These are phyloP conservation scores for Acanthopleura granulata DNA, from an alignment of 2,888 invertebrate species.

Conservation along the genomic window DNA sequence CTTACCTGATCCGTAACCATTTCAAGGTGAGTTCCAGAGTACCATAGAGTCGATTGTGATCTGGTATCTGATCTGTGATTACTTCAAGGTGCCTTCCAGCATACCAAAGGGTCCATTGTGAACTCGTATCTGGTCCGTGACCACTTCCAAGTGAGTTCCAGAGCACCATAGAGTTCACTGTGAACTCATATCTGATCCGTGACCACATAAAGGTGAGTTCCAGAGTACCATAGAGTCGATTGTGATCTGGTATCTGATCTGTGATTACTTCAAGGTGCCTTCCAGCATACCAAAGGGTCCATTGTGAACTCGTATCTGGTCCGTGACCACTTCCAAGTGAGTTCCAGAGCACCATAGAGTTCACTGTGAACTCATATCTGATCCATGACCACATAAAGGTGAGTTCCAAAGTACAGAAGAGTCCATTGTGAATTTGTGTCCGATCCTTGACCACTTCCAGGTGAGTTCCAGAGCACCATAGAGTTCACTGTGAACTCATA, in stretches of 20 bases:
- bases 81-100: slow-evolving; percentile 76
- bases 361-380: no score
- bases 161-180: no score
- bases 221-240: slow-evolving; percentile 75
- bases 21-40: slow-evolving; percentile 63
- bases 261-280: slow-evolving; percentile 79
- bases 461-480: slow-evolving; percentile 38
- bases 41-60: slow-evolving; percentile 79
- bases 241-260: no score
- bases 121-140: slow-evolving; percentile 81
- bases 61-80: no score
- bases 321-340: slow-evolving; percentile 77
- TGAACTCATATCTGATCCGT: no score
- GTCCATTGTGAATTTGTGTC: slow-evolving; percentile 80
- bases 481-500: no score
- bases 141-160: slow-evolving; percentile 73
- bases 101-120: slow-evolving; percentile 81
- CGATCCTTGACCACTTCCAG: slow-evolving; percentile 80
- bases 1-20: slow-evolving; percentile 82
- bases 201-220: slow-evolving; percentile 72
- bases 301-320: slow-evolving; percentile 81
- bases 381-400: slow-evolving; percentile 61
- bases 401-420: slow-evolving; percentile 82
- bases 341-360: slow-evolving; percentile 19
- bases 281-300: slow-evolving; percentile 82